Percentiles rank a stretch among this genome's conserved stretches.
These are phyloP conservation scores for Criorhina ranunculi DNA, from an alignment of 2,888 invertebrate species.

Conservation along the genomic window DNA sequence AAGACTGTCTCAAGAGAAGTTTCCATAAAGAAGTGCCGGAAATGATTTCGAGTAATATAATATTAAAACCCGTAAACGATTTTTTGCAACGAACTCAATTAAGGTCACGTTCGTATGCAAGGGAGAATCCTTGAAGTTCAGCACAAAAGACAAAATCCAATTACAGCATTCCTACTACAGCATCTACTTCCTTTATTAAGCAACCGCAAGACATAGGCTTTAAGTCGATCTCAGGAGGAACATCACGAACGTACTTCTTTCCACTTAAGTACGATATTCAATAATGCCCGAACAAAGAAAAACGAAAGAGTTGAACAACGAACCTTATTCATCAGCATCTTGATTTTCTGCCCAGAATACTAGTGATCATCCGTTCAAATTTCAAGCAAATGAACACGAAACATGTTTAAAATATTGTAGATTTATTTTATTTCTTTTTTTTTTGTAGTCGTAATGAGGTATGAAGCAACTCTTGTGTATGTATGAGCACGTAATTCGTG, in stretches of 20 bases:
- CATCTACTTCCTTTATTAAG: background rate
- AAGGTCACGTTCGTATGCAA: background rate
- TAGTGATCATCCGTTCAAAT: slow-evolving; percentile 2
- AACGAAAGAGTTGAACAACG: slow-evolving; percentile 42
- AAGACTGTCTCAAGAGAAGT: background rate
- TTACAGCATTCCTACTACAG: background rate
- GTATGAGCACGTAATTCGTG: slow-evolving; percentile 9
- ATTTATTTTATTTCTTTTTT: slow-evolving; percentile 3
- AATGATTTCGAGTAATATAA: background rate
- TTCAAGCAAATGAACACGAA: slow-evolving; percentile 10
- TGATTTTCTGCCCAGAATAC: slow-evolving; percentile 12
- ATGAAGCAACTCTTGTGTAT: background rate
- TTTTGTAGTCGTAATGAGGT: background rate
- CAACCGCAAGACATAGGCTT: background rate
- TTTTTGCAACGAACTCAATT: slow-evolving; percentile 31
- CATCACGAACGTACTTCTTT: background rate
- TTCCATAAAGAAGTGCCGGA: slow-evolving; percentile 41
- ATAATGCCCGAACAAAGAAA: slow-evolving; percentile 11
- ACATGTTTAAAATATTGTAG: background rate
- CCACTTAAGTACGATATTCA: background rate
- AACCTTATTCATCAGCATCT: slow-evolving; percentile 26
- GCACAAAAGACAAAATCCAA: background rate
- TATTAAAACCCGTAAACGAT: slow-evolving; percentile 15
- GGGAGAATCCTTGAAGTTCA: slow-evolving; percentile 34
- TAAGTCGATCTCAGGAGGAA: background rate